A percentile compares a stretch with the other conserved stretches of the same genome.
Evolutionary conservation across 2,797 vertebrate genomes (phyloP).

Genomic region (Etheostoma nigrum): DNA sequence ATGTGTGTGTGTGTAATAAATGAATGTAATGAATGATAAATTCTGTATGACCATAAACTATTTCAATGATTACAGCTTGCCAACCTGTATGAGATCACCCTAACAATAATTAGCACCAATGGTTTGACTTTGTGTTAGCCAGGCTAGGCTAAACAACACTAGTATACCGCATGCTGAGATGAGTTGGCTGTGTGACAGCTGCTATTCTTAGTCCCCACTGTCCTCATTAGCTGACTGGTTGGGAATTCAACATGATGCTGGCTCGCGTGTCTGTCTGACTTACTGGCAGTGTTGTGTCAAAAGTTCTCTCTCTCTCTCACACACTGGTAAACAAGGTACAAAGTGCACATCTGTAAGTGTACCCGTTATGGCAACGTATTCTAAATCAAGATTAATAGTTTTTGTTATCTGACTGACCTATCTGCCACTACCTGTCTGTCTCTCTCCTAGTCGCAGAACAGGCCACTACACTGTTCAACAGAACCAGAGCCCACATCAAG

Average conservation of each 20-base stretch:
- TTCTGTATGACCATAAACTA: too few relatives aligned
- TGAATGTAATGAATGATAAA: neutral
- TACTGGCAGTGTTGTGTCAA: conserved; percentile 20
- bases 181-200: conserved; percentile 20
- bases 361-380: neutral
- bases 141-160: neutral
- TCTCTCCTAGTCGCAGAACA: conserved; percentile 82
- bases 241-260: conserved; percentile 46
- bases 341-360: conserved; percentile 34
- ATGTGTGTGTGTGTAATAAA: neutral
- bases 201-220: conserved; percentile 49
- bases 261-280: conserved; percentile 32
- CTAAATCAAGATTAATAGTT: neutral
- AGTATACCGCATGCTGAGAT: neutral
- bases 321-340: conserved; percentile 34
- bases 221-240: conserved; percentile 44
- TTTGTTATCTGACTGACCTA: neutral
- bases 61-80: neutral
- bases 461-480: conserved; percentile 89
- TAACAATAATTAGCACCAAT: neutral
- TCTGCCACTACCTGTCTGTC: neutral
- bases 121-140: neutral
- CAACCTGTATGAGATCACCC: neutral
- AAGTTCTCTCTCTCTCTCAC: neutral
- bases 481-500: conserved; percentile 51